Evolutionary conservation across 2,797 vertebrate genomes (phyloP), one percentile per base, ranked within the genome.

Genomic region (Neosilurus hyrtlii): DNA sequence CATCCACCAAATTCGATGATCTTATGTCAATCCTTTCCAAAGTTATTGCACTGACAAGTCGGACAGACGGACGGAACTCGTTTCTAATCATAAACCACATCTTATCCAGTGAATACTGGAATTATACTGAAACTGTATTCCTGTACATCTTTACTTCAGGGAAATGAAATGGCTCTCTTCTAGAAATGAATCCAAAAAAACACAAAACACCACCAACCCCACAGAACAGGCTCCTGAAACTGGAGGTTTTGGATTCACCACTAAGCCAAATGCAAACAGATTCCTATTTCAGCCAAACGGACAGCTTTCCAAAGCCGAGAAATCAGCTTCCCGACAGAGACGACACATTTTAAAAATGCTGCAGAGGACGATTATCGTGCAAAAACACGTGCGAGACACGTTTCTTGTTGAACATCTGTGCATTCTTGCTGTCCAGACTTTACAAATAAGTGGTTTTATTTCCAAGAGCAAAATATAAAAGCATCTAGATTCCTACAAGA

Each of bases 121-220:
- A n/a, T n/a, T n/a, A n/a, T n/a, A 18, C 20, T 26, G 26, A 78
- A 78, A 78, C 79, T 71, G n/a, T 76, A 30, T 24, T 54, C 81
- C 72, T 26, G 20, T 16, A 49, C 18, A 20, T 51, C 8, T 62
- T 61, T 65, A 73, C 67, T 76, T 61, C 30, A 43, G 20, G 20
- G 20, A 52, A 59, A 22, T 61, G 2, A 20, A 61, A 43, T 24
- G 43, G 3, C 26, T 54, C 9, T n/a, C 43, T 3, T 9, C 0
- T 52, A 51, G 43, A 54, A 74, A 66, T n/a, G 20, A 52, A 63
- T 20, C 56, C 2, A 75, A 16, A 57, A 57, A 57, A 57, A 57
- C 1, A 0, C 15, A 30, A 30, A 26, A 2, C 1, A 6, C 16
- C 9, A 51, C 20, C 20, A 43, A 22, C 9, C 20, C 8, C 35